These are phyloP conservation scores for Oryctolagus cuniculus DNA, from an alignment of 2,113 vertebrate genomes.

Conservation along the genomic window DNA sequence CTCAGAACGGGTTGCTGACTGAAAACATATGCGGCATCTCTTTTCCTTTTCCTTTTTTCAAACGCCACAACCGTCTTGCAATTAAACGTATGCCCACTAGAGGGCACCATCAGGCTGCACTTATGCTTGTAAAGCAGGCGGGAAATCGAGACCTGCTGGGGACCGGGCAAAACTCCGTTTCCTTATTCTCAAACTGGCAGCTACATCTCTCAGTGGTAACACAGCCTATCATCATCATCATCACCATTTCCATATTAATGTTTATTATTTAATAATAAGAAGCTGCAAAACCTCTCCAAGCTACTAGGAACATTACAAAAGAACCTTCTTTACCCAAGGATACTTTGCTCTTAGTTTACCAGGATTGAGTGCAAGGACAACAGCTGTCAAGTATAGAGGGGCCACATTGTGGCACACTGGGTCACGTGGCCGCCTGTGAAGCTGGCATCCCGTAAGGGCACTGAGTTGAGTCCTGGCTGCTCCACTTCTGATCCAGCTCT, in stretches of 20 bases:
- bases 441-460: too few relatives aligned
- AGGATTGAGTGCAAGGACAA: neutral
- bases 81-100: constrained; percentile 41
- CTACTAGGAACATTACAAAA: neutral
- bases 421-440: too few relatives aligned
- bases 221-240: too few relatives aligned
- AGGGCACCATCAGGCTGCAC: constrained; percentile 49
- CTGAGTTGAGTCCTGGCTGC: too few relatives aligned
- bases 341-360: neutral
- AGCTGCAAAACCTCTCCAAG: neutral
- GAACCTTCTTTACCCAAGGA: neutral
- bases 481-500: too few relatives aligned
- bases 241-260: neutral
- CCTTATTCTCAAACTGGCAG: neutral
- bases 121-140: neutral
- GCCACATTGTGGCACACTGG: too few relatives aligned
- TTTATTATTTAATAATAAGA: neutral
- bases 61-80: neutral
- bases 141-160: neutral
- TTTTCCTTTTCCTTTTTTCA: neutral
- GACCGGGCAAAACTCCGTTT: accelerated
- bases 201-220: neutral
- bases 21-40: constrained; percentile 66
- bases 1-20: constrained; percentile 71
- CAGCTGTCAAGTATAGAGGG: neutral